These are phyloP conservation scores for Bubo blakistoni DNA, from an alignment of 2,113 vertebrate genomes.

Conservation along the genomic window DNA sequence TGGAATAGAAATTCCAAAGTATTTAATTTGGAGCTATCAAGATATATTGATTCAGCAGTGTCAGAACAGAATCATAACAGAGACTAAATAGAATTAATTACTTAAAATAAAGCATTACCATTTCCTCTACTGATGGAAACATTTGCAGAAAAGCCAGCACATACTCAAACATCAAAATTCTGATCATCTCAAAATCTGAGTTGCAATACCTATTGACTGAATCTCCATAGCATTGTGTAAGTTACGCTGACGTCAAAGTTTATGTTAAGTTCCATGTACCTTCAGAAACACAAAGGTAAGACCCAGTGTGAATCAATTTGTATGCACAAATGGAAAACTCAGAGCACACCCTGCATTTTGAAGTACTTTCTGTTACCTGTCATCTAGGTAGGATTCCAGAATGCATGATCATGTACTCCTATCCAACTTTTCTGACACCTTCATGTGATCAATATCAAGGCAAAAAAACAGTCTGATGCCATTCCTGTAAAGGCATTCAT, in stretches of 20 bases:
- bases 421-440: background rate
- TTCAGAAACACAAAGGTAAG: background rate
- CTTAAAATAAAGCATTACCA: background rate
- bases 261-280: background rate
- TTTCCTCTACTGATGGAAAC: background rate
- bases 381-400: background rate
- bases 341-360: background rate
- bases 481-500: background rate
- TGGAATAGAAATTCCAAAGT: background rate
- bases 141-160: background rate
- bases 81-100: background rate
- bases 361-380: background rate
- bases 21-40: background rate
- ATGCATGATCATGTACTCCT: background rate
- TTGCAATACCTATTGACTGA: background rate
- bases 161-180: background rate
- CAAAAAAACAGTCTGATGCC: background rate
- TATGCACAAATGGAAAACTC: background rate
- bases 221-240: background rate
- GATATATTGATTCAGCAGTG: background rate
- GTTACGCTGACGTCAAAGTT: background rate
- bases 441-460: background rate
- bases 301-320: background rate
- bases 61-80: fast-evolving
- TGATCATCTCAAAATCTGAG: background rate